Percentiles rank a stretch among this genome's conserved stretches.
Evolutionary conservation across 1,140 invertebrate genomes (phyloP).

Genomic region (Lamellibrachia luymesi): DNA sequence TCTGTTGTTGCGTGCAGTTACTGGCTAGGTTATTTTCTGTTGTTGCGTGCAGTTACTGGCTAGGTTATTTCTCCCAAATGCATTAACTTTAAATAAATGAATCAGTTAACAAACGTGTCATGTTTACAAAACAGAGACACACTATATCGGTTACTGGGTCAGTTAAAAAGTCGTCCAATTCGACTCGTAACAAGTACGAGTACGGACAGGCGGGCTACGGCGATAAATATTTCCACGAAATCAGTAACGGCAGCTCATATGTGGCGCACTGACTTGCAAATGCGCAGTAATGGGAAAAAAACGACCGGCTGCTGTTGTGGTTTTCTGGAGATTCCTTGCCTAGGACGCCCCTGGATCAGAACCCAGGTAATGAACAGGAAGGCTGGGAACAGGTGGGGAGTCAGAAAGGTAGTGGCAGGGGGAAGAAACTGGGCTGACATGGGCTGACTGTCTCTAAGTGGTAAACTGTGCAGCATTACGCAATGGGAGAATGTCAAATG

Average conservation of each 20-base stretch:
- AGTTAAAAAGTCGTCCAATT: not conserved
- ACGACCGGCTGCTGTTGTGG: not conserved
- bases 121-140: not conserved
- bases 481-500: not conserved
- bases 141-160: not conserved
- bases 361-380: not conserved
- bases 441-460: not conserved
- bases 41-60: too few relatives aligned
- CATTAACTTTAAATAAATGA: too few relatives aligned
- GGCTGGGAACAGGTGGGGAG: not conserved
- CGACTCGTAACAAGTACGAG: not conserved
- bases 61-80: too few relatives aligned
- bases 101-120: not conserved
- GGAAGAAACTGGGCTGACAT: not conserved
- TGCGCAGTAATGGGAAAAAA: not conserved
- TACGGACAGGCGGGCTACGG: not conserved
- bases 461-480: not conserved
- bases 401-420: not conserved
- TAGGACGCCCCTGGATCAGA: not conserved
- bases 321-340: not conserved
- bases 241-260: not conserved
- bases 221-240: not conserved
- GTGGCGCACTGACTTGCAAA: not conserved
- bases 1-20: too few relatives aligned
- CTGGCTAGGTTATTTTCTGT: too few relatives aligned